These are phyloP conservation scores for Linepithema humile DNA, from an alignment of 1,140 invertebrate genomes.

Conservation along the genomic window DNA sequence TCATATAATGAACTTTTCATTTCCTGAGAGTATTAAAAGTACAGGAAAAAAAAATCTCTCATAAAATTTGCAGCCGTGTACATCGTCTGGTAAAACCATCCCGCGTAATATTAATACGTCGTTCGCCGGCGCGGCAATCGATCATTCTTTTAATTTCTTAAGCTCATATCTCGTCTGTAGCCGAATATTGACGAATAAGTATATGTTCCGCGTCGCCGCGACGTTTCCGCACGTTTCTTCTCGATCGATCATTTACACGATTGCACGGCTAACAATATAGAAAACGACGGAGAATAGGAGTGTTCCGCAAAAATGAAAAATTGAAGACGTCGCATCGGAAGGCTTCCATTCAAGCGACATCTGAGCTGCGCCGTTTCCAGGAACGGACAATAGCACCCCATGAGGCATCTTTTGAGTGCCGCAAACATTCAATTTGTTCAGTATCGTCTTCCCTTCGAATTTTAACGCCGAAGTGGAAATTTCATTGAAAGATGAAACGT, in stretches of 20 bases:
- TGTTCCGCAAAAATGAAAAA: slow-evolving; percentile 33
- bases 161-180: slow-evolving; percentile 1
- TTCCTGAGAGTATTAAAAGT: not conserved
- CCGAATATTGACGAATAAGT: slow-evolving; percentile 23
- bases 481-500: slow-evolving; percentile 20
- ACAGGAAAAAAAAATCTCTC: not conserved
- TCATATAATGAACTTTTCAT: slow-evolving; percentile 23
- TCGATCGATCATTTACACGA: slow-evolving; percentile 47
- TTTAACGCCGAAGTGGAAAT: slow-evolving; percentile 76
- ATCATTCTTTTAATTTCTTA: slow-evolving; percentile 51
- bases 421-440: slow-evolving; percentile 80
- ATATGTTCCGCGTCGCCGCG: not conserved
- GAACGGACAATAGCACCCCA: slow-evolving; percentile 39
- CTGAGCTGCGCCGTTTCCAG: slow-evolving; percentile 24
- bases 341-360: slow-evolving; percentile 42
- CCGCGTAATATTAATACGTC: slow-evolving; percentile 30
- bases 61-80: not conserved
- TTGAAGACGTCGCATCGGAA: slow-evolving; percentile 26
- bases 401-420: slow-evolving; percentile 51
- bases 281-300: slow-evolving; percentile 19
- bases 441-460: slow-evolving; percentile 80
- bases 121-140: slow-evolving; percentile 7
- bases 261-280: slow-evolving; percentile 44
- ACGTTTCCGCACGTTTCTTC: slow-evolving; percentile 24
- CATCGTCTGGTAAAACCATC: slow-evolving; percentile 24